A percentile compares a stretch with the other conserved stretches of the same genome.
Conservation (phyloP, 2,888 invertebrate genomes). For the Mesoligia furuncula region DNA sequence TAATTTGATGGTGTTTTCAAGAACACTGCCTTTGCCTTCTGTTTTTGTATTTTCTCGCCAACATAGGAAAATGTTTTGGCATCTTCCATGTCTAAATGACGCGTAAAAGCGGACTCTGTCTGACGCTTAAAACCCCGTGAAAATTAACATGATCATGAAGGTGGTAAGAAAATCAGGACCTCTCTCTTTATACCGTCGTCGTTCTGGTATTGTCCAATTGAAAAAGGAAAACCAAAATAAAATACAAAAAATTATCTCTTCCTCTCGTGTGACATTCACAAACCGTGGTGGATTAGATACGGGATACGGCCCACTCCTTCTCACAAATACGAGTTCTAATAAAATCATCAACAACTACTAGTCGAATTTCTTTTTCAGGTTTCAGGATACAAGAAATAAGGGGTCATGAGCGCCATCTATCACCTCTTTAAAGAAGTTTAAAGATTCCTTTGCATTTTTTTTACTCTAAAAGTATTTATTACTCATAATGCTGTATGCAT, state of each 20-base stretch:
- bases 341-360: background rate
- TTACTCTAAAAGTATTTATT: too few relatives aligned
- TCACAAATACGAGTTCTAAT: background rate
- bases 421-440: background rate
- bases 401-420: slow-evolving; percentile 28
- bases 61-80: slow-evolving; percentile 14
- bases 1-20: slow-evolving; percentile 62
- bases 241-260: background rate
- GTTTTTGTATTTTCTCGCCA: slow-evolving; percentile 35
- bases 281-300: background rate
- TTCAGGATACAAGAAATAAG: background rate
- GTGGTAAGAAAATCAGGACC: background rate
- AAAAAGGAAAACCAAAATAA: background rate
- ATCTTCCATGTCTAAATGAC: background rate
- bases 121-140: too few relatives aligned
- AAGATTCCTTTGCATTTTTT: background rate
- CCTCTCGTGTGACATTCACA: too few relatives aligned
- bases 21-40: slow-evolving; percentile 41
- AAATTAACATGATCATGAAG: background rate
- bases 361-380: background rate
- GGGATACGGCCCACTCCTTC: background rate
- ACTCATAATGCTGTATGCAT: too few relatives aligned
- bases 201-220: background rate
- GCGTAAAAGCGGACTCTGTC: background rate
- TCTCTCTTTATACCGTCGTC: too few relatives aligned